phyloP scores from a whole-genome alignment of 2,113 vertebrate species.

The Gorsachius goisagi region DNA sequence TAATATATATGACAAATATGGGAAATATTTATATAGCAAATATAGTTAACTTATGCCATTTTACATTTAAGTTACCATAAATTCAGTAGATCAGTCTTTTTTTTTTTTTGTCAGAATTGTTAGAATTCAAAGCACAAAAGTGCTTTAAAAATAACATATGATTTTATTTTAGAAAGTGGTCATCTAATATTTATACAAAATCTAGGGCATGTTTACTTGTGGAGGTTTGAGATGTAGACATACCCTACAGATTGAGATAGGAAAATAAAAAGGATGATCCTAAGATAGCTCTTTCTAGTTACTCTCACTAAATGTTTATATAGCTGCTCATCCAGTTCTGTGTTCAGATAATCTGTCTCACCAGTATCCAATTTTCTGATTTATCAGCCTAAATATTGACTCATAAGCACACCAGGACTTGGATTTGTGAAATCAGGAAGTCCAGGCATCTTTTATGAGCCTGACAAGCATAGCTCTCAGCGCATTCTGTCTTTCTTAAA shows the following conservation, averaged over 20 bases:
- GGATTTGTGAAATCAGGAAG: neutral
- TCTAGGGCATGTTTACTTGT: neutral
- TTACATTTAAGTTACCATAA: neutral
- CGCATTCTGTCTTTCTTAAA: neutral
- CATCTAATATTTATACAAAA: constrained; percentile 45
- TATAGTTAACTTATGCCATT: neutral
- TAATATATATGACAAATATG: neutral
- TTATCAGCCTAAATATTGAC: neutral
- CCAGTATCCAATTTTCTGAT: neutral
- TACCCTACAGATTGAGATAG: neutral
- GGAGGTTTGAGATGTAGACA: neutral
- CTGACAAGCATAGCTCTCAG: neutral
- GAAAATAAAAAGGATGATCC: neutral
- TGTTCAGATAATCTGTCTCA: neutral
- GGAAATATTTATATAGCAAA: neutral
- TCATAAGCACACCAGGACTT: neutral
- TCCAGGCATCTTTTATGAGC: neutral
- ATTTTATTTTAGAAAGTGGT: constrained; percentile 36
- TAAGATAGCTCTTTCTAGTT: neutral
- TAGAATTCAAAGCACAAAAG: neutral
- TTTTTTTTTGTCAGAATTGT: neutral
- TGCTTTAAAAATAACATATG: neutral
- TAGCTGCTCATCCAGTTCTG: neutral
- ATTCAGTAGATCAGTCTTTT: neutral
- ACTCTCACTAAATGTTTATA: neutral